Conservation (phyloP, 2,888 invertebrate species). For the Brenthis hecate region DNA sequence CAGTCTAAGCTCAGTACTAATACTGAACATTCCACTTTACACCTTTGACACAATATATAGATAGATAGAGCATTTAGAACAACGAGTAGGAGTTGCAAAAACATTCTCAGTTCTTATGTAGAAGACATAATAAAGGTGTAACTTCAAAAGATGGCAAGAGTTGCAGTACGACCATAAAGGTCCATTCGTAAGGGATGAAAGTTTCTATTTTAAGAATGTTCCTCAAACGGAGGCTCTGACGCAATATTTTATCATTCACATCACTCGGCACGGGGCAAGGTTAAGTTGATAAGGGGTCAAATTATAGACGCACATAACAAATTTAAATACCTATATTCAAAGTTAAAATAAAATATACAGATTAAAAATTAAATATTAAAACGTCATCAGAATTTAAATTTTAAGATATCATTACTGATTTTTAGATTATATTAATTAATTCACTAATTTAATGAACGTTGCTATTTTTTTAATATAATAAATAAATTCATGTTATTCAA, state of each 20-base stretch:
- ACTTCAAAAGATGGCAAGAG: conserved; percentile 2
- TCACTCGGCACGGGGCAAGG: conserved; percentile 30
- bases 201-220: conserved; percentile 33
- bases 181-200: conserved; percentile 23
- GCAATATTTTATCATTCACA: conserved; percentile 41
- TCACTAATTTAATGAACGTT: no score
- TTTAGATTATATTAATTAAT: no score
- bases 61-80: no score
- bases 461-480: conserved; percentile 1
- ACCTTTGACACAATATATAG: no score
- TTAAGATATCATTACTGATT: no score
- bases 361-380: neutral
- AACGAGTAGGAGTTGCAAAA: neutral
- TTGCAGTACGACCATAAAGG: conserved; percentile 17
- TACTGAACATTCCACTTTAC: no score
- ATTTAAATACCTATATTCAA: neutral
- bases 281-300: conserved; percentile 40
- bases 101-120: neutral
- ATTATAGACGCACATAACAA: neutral
- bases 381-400: neutral
- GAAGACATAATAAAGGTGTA: neutral
- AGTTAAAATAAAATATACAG: neutral
- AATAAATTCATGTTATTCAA: conserved; percentile 3
- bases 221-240: conserved; percentile 34
- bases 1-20: no score